A percentile compares a stretch with the other conserved stretches of the same genome.
phyloP scores from a whole-genome alignment of 2,888 invertebrate species.

The Drosophila paranaensis region DNA sequence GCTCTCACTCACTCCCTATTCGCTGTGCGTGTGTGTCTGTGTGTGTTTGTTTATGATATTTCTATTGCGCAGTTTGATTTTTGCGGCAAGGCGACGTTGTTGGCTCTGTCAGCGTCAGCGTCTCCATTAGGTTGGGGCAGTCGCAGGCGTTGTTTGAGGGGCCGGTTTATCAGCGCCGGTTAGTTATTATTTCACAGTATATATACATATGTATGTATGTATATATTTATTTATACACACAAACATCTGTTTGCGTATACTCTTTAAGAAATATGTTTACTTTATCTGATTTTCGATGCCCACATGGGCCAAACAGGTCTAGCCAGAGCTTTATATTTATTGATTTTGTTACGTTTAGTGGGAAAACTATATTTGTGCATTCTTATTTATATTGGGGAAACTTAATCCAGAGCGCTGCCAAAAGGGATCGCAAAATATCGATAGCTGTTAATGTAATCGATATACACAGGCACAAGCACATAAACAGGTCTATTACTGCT shows the following conservation, averaged over 20 bases:
- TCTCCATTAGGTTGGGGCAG: conserved; percentile 50
- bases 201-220: background rate
- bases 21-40: conserved; percentile 16
- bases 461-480: background rate
- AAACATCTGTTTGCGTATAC: background rate
- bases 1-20: background rate
- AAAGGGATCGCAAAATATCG: no score
- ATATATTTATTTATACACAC: background rate
- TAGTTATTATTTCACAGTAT: conserved; percentile 34
- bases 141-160: conserved; percentile 44
- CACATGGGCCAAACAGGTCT: background rate
- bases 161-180: conserved; percentile 80
- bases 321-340: background rate
- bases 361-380: background rate
- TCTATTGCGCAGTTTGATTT: conserved; percentile 79
- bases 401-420: no score
- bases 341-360: background rate
- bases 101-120: conserved; percentile 19
- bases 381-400: no score
- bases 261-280: conserved; percentile 1
- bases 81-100: conserved; percentile 45
- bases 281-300: background rate
- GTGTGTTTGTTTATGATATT: conserved; percentile 72
- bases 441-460: no score
- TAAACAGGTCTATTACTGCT: background rate